Base-by-base conservation (phyloP, 1,140 invertebrate genomes). In the Pantala flavescens region DNA sequence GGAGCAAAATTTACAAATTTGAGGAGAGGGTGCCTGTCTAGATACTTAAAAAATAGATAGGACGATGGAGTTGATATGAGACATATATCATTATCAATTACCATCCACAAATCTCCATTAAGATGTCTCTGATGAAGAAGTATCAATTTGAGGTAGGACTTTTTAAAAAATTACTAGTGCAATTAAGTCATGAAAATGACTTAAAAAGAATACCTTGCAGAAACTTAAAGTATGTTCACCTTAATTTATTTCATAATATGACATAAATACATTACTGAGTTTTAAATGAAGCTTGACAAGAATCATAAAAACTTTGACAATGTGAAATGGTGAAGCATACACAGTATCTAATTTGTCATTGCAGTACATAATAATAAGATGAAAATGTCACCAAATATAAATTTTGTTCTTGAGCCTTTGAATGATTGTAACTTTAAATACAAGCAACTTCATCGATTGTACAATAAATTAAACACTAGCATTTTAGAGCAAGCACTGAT, bases 111-210 rank as follows among this genome's bases (percentile, higher is more conserved):
- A 12, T 21, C 49, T 63, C 14, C n/a, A 63, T 36, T 19, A 63
- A 7, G 14, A 63, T 63, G 49, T 19, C n/a, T 63, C 49, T 19
- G n/a, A 21, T 63, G 14, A 63, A 21, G n/a, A 63, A 63, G n/a
- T 63, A 63, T 63, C n/a, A 63, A 63, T 36, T 63, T 63, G n/a
- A 63, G 49, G 49, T 63, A 63, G 49, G 49, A 63, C n/a, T 63
- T 63, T 21, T 19, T 7, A 63, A 63, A 63, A 63, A 3, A 16
- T 63, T 19, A 63, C 49, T 63, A 63, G 14, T 63, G 49, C n/a
- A 36, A 36, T 36, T 9, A 36, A 36, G 28, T 63, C 49, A 63
- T 14, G 49, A 21, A 63, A 3, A 63, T 63, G n/a, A 21, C 49
- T 63, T 21, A 63, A 63, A 16, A 63, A 19, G 49, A 63, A 63